Evolutionary conservation across 2,113 vertebrate species (phyloP).

Genomic region (Periophthalmodon schlosseri): DNA sequence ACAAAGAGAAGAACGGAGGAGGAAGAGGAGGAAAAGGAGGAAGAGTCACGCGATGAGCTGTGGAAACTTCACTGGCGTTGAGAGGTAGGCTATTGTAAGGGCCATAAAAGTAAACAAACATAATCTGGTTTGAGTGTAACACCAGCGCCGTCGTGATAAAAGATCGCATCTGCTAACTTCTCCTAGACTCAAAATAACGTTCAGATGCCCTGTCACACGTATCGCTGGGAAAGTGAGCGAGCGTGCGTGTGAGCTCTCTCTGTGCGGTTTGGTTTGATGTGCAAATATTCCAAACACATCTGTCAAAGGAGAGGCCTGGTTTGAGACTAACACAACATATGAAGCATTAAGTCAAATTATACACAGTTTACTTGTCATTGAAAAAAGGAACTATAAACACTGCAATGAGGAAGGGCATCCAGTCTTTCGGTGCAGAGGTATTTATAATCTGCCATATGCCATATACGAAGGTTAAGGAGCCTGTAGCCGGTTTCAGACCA

Average conservation of each 20-base stretch:
- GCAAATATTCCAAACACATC: background rate
- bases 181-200: background rate
- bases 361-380: background rate
- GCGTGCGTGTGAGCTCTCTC: background rate
- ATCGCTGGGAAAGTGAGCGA: no score
- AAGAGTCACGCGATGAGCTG: constrained; percentile 48
- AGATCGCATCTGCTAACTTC: background rate
- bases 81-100: constrained; percentile 11
- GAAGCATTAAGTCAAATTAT: background rate
- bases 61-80: constrained; percentile 36
- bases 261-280: background rate
- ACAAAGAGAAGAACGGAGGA: constrained; percentile 59
- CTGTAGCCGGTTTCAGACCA: no score
- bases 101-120: constrained; percentile 7
- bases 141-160: background rate
- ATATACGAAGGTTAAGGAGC: no score
- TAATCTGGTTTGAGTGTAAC: constrained; percentile 7
- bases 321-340: background rate
- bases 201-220: background rate
- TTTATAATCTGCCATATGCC: background rate
- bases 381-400: background rate
- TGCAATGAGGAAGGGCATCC: background rate
- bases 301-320: background rate
- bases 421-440: background rate
- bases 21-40: constrained; percentile 40